Conservation (phyloP, 2,797 vertebrate genomes). For the Salarias fasciatus region DNA sequence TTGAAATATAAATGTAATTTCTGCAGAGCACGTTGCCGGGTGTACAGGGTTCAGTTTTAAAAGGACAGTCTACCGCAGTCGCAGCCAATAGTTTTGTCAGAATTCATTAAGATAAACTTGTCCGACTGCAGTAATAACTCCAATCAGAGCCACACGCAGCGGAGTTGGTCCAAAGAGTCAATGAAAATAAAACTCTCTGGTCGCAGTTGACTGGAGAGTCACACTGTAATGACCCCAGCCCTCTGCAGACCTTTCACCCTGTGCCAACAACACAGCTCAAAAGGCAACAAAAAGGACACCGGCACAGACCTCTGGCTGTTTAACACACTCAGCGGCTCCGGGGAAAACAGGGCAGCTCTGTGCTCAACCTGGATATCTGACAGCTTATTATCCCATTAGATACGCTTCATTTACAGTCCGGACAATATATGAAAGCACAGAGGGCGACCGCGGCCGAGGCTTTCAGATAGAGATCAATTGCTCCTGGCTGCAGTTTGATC, state of each 20-base stretch:
- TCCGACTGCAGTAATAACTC: slow-evolving; percentile 6
- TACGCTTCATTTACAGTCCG: slow-evolving; percentile 62
- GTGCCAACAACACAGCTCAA: slow-evolving; percentile 59
- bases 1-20: not conserved
- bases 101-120: slow-evolving; percentile 1
- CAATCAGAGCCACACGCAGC: slow-evolving; percentile 12
- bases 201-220: slow-evolving; percentile 52
- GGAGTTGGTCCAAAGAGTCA: slow-evolving; percentile 25
- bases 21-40: not conserved
- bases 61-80: not conserved
- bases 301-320: slow-evolving; percentile 55
- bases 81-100: not conserved
- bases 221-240: slow-evolving; percentile 57
- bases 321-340: slow-evolving; percentile 50
- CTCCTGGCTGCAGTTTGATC: slow-evolving; percentile 35
- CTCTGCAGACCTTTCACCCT: slow-evolving; percentile 57
- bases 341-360: slow-evolving; percentile 55
- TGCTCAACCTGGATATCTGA: slow-evolving; percentile 56
- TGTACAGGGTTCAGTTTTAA: not conserved
- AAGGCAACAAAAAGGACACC: slow-evolving; percentile 56
- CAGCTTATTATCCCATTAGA: slow-evolving; percentile 62
- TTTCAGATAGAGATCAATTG: slow-evolving; percentile 34
- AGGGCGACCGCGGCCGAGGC: slow-evolving; percentile 22
- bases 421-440: slow-evolving; percentile 44
- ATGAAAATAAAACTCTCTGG: too few relatives aligned